Evolutionary conservation across 1,140 invertebrate genomes (phyloP).

Genomic region (Drosophila kohkoa): DNA sequence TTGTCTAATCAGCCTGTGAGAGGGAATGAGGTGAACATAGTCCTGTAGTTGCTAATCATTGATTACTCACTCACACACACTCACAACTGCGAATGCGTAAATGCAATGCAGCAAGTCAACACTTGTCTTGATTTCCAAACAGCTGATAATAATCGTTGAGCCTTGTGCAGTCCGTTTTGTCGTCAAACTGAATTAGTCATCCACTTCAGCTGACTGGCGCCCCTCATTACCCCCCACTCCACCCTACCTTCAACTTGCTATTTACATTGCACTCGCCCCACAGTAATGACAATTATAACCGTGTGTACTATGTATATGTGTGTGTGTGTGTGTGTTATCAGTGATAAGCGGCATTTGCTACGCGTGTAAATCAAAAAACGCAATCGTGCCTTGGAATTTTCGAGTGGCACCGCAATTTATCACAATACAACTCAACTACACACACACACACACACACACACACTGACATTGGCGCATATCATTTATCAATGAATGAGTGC

Average conservation of each 20-base stretch:
- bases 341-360: conserved; percentile 30
- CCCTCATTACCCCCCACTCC: not conserved
- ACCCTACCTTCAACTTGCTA: not conserved
- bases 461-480: not conserved
- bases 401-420: conserved; percentile 41
- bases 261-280: conserved; percentile 34
- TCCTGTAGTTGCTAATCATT: conserved; percentile 31
- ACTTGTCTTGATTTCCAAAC: conserved; percentile 79
- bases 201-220: conserved; percentile 33
- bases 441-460: conserved; percentile 15
- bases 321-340: conserved; percentile 23
- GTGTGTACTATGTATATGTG: not conserved
- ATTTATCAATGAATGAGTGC: conserved; percentile 74
- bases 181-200: conserved; percentile 66
- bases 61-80: conserved; percentile 14
- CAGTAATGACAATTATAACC: conserved; percentile 13
- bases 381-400: conserved; percentile 38
- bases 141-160: conserved; percentile 63
- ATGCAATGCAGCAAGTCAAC: conserved; percentile 59
- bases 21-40: conserved; percentile 9
- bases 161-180: conserved; percentile 29
- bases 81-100: not conserved
- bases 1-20: conserved; percentile 12
- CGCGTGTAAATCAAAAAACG: conserved; percentile 23
- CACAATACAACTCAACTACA: conserved; percentile 12